Percentiles rank a stretch among this genome's conserved stretches.
Evolutionary conservation across 1,140 invertebrate species (phyloP).

Genomic region (Tribolium castaneum): DNA sequence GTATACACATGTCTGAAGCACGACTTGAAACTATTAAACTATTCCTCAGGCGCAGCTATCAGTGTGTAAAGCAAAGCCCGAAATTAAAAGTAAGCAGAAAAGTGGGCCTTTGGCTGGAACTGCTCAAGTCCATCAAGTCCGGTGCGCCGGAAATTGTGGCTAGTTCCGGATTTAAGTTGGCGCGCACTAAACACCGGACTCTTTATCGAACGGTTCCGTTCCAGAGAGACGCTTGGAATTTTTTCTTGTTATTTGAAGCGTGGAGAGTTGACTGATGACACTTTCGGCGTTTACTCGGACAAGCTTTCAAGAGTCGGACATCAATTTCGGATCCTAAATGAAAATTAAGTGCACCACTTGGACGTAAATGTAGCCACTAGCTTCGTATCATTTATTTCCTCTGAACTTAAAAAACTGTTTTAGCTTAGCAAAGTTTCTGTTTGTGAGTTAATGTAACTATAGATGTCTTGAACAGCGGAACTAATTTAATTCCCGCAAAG

Average conservation of each 20-base stretch:
- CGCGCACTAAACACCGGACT: constrained; percentile 32
- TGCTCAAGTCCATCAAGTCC: constrained; percentile 15
- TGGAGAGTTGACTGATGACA: constrained; percentile 15
- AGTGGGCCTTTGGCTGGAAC: not conserved
- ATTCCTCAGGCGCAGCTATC: no score
- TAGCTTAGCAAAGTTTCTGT: not conserved
- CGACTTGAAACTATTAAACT: no score
- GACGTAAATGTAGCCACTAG: constrained; percentile 2
- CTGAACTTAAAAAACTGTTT: not conserved
- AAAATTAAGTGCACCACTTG: constrained; percentile 24
- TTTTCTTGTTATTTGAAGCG: constrained; percentile 25
- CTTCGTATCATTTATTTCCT: not conserved
- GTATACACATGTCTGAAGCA: no score
- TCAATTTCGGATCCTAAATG: constrained; percentile 22
- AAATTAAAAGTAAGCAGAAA: no score
- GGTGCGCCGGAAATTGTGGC: constrained; percentile 18
- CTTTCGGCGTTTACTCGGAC: constrained; percentile 25
- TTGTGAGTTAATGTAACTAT: constrained; percentile 1
- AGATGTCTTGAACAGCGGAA: not conserved
- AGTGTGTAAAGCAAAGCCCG: no score
- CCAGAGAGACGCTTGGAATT: constrained; percentile 1
- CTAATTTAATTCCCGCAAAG: constrained; percentile 6
- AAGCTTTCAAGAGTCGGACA: constrained; percentile 9
- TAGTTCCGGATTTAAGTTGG: constrained; percentile 32
- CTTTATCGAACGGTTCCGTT: constrained; percentile 25